phyloP scores from a whole-genome alignment of 2,888 invertebrate genomes.

The Phalera bucephala region DNA sequence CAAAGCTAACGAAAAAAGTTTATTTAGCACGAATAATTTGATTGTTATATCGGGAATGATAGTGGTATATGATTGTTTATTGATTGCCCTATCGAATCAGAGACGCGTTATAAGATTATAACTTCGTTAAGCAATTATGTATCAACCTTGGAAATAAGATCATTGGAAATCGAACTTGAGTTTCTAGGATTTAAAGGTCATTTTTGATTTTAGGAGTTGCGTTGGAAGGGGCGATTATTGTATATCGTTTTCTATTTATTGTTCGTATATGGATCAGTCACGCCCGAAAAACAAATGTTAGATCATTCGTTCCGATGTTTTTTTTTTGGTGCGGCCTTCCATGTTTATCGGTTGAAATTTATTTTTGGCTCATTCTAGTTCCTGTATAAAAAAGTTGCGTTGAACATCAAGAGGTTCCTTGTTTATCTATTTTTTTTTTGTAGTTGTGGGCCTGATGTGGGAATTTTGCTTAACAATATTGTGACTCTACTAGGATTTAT shows the following conservation, averaged over 20 bases:
- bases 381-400: conserved; percentile 12
- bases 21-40: conserved; percentile 49
- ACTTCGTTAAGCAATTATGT: too few species aligned
- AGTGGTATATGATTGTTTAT: conserved; percentile 31
- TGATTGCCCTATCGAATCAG: conserved; percentile 32
- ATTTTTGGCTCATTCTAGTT: conserved; percentile 27
- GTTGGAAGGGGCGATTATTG: conserved; percentile 2
- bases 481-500: too few species aligned
- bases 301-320: conserved; percentile 27
- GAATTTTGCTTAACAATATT: too few species aligned
- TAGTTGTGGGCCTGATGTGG: too few species aligned
- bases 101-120: conserved; percentile 8
- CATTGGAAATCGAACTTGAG: too few species aligned
- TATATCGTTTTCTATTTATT: conserved; percentile 12
- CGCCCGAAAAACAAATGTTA: conserved; percentile 24
- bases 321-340: conserved; percentile 8
- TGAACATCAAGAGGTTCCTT: too few species aligned
- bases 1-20: conserved; percentile 20
- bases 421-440: too few species aligned
- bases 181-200: conserved; percentile 1
- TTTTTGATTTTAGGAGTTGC: conserved; percentile 8
- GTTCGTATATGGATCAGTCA: conserved; percentile 15
- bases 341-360: conserved; percentile 26
- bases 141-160: too few species aligned
- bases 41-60: conserved; percentile 38